Evolutionary conservation across 2,113 vertebrate species (phyloP).

Genomic region (Rhinopomastus cyanomelas): DNA sequence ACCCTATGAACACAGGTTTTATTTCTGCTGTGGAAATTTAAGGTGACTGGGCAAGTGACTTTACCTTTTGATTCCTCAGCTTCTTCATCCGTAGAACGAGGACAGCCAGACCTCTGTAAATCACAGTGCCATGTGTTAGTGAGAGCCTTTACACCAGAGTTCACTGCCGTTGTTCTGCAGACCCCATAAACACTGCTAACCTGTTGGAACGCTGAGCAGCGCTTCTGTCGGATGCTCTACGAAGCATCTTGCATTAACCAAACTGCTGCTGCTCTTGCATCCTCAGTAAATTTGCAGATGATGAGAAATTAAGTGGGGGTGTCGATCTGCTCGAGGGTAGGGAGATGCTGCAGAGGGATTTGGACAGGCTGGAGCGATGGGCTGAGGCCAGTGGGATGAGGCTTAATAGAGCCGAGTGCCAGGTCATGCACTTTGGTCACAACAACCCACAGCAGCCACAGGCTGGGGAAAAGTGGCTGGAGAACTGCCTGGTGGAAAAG

Average conservation of each 20-base stretch:
- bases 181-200: not conserved
- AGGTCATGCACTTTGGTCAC: no score
- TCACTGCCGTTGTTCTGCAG: not conserved
- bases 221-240: not conserved
- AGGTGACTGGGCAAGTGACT: not conserved
- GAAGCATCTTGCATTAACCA: not conserved
- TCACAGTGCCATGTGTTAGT: not conserved
- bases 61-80: not conserved
- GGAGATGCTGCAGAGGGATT: no score
- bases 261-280: not conserved
- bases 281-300: no score
- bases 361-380: no score
- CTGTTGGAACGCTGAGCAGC: not conserved
- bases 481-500: no score
- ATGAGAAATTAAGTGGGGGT: no score
- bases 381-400: no score
- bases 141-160: not conserved
- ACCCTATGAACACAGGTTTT: not conserved
- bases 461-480: no score
- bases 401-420: no score
- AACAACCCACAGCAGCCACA: no score
- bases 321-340: no score
- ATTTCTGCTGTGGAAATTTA: not conserved
- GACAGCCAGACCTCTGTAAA: not conserved
- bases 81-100: not conserved